Conservation (phyloP, 1,140 invertebrate species). For the Rhagoletis pomonella region DNA sequence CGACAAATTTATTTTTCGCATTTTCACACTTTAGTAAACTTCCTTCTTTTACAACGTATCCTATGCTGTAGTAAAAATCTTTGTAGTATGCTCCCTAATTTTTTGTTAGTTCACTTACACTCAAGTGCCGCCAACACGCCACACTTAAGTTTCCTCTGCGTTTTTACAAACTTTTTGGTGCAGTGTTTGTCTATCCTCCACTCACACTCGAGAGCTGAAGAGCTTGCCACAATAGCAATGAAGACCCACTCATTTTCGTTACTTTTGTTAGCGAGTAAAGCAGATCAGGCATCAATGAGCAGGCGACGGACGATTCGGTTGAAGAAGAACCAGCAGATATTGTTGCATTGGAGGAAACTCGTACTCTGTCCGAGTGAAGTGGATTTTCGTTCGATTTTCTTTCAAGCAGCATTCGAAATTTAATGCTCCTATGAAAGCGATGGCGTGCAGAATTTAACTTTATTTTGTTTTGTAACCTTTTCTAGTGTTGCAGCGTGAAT, state of each 20-base stretch:
- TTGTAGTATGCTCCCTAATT: background rate
- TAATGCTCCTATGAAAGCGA: background rate
- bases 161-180: background rate
- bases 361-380: background rate
- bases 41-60: background rate
- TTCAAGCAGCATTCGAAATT: background rate
- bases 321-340: background rate
- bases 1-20: too few relatives aligned
- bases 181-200: background rate
- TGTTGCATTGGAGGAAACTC: background rate
- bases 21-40: background rate
- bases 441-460: too few relatives aligned
- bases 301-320: background rate
- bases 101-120: background rate
- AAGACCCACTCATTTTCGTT: slow-evolving; percentile 16
- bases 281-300: background rate
- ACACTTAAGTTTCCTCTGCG: background rate
- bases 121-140: background rate
- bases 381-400: background rate
- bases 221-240: background rate
- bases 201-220: background rate
- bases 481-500: too few relatives aligned
- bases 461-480: background rate
- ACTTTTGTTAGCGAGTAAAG: background rate
- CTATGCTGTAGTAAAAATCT: background rate